Evolutionary conservation across 2,888 invertebrate species (phyloP).

Genomic region (Tubulanus polymorphus): DNA sequence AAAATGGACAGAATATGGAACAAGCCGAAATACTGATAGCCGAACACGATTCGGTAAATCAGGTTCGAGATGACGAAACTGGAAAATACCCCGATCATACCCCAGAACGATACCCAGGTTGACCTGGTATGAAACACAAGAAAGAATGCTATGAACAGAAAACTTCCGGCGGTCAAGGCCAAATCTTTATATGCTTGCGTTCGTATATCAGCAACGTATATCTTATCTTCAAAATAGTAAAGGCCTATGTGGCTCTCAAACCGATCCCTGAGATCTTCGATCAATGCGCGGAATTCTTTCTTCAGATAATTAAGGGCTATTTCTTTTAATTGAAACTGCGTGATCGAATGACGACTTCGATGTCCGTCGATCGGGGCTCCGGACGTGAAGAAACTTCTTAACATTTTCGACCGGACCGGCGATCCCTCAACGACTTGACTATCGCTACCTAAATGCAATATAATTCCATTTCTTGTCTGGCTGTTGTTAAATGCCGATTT

Average conservation of each 20-base stretch:
- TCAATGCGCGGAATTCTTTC: background rate
- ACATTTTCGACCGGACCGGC: constrained; percentile 5
- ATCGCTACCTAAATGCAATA: constrained; percentile 12
- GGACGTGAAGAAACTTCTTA: constrained; percentile 4
- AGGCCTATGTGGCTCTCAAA: background rate
- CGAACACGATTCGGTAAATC: constrained; percentile 18
- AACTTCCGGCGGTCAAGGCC: constrained; percentile 21
- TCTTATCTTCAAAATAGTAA: background rate
- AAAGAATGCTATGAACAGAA: background rate
- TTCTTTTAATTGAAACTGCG: too few species aligned
- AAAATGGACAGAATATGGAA: constrained; percentile 48
- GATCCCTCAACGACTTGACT: constrained; percentile 6
- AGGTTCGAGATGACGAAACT: background rate
- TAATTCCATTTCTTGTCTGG: constrained; percentile 8
- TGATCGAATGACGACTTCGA: too few species aligned
- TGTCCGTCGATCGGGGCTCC: constrained; percentile 12
- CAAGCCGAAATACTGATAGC: constrained; percentile 39
- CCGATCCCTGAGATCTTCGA: background rate
- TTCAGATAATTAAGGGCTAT: too few species aligned
- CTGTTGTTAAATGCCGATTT: constrained; percentile 8
- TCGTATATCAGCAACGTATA: background rate
- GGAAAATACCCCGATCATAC: background rate
- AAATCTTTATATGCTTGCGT: constrained; percentile 23
- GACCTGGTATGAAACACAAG: background rate
- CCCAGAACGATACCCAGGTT: background rate